phyloP scores from a whole-genome alignment of 2,113 vertebrate species.

The Heterotis niloticus region DNA sequence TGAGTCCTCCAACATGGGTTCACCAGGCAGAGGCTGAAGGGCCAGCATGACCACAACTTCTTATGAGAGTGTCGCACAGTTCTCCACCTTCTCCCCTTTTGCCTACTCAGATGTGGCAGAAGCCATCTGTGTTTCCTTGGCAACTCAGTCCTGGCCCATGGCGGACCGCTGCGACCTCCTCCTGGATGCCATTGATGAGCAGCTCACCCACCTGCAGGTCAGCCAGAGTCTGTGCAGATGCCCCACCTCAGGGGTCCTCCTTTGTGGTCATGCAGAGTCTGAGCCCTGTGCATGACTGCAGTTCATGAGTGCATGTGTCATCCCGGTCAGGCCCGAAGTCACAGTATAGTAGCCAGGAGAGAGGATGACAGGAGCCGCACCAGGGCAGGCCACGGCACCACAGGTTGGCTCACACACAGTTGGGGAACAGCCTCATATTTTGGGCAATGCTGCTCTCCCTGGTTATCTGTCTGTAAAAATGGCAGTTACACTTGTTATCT shows the following conservation, averaged over 20 bases:
- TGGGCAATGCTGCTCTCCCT: slow-evolving; percentile 10
- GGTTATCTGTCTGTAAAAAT: neutral
- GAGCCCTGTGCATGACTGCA: neutral
- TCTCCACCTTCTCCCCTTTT: neutral
- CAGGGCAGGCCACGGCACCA: slow-evolving; percentile 7
- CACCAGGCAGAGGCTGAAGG: too few relatives aligned
- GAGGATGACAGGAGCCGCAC: neutral
- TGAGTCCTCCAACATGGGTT: too few relatives aligned
- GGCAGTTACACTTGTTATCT: too few relatives aligned
- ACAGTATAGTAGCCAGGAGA: slow-evolving; percentile 10
- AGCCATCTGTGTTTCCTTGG: neutral
- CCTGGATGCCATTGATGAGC: slow-evolving; percentile 55
- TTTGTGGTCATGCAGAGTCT: neutral
- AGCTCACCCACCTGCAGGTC: slow-evolving; percentile 59
- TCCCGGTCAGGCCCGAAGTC: slow-evolving; percentile 41
- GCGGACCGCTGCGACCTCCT: slow-evolving; percentile 52
- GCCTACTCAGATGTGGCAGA: slow-evolving; percentile 34
- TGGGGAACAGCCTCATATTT: too few relatives aligned
- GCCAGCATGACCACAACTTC: neutral
- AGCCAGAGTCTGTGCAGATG: neutral
- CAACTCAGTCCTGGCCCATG: slow-evolving; percentile 9
- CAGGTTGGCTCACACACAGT: slow-evolving; percentile 38
- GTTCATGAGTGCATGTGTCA: neutral
- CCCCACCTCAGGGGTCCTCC: neutral
- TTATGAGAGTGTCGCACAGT: neutral